Percentiles rank a stretch among this genome's conserved stretches.
phyloP scores from a whole-genome alignment of 2,113 vertebrate genomes.

The Scomber scombrus region DNA sequence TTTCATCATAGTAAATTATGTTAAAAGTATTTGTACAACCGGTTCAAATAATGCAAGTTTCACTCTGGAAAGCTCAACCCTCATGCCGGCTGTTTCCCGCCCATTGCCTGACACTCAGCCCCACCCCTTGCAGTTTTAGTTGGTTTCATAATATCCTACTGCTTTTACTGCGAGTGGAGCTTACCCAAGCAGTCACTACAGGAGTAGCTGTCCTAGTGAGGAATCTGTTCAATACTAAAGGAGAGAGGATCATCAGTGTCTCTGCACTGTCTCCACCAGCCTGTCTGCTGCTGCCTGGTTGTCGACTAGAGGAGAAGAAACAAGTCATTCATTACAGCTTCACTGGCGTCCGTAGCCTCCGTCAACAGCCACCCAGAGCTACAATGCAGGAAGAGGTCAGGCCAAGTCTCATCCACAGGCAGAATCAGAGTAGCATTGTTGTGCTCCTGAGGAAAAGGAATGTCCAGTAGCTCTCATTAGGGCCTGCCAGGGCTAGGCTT shows the following conservation, averaged over 20 bases:
- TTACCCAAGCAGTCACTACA: constrained; percentile 31
- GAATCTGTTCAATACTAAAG: constrained; percentile 25
- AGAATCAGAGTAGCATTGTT: constrained; percentile 69
- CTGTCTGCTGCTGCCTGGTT: constrained; percentile 30
- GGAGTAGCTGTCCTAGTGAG: constrained; percentile 46
- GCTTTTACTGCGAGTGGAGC: constrained; percentile 41
- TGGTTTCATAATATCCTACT: constrained; percentile 65
- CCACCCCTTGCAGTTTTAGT: constrained; percentile 66
- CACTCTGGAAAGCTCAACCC: constrained; percentile 45
- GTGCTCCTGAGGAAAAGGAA: constrained; percentile 56
- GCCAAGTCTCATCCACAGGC: constrained; percentile 62
- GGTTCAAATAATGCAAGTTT: constrained; percentile 32
- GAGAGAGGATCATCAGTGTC: constrained; percentile 29
- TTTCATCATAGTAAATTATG: background rate
- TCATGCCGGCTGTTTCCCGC: constrained; percentile 70
- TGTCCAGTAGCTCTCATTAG: constrained; percentile 64
- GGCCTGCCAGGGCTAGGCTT: constrained; percentile 14
- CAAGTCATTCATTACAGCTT: constrained; percentile 61
- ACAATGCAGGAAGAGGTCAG: constrained; percentile 78
- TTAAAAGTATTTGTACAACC: constrained; percentile 21
- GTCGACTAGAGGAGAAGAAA: constrained; percentile 59
- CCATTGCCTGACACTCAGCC: constrained; percentile 63
- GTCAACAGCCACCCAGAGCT: constrained; percentile 58
- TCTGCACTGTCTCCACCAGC: constrained; percentile 40
- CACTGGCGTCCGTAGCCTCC: constrained; percentile 35